Evolutionary conservation across 2,797 vertebrate genomes (phyloP).

Genomic region (Labroides dimidiatus): DNA sequence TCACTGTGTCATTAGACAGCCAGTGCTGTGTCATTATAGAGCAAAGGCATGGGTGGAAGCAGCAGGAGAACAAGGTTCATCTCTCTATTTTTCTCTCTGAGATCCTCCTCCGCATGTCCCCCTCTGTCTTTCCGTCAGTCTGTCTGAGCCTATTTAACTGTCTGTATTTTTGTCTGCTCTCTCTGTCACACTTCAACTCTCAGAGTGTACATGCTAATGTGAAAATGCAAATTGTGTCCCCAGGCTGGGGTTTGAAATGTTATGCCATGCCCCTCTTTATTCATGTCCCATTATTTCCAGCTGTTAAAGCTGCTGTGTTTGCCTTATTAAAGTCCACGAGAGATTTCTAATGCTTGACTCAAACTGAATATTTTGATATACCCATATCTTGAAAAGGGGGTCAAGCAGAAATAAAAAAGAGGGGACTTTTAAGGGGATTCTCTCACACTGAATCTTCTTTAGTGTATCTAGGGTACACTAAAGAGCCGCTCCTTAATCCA

Average conservation of each 20-base stretch:
- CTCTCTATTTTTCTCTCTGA: constrained; percentile 39
- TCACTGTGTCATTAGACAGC: constrained; percentile 73
- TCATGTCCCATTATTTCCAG: constrained; percentile 31
- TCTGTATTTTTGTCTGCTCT: constrained; percentile 41
- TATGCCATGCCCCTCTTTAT: constrained; percentile 17
- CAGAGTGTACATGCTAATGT: constrained; percentile 38
- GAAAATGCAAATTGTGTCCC: constrained; percentile 37
- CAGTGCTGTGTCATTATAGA: constrained; percentile 78
- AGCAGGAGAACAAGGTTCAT: constrained; percentile 73
- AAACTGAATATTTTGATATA: constrained; percentile 39
- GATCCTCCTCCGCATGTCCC: constrained; percentile 73
- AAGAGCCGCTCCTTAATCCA: constrained; percentile 25
- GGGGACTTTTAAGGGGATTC: background rate
- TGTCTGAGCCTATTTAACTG: constrained; percentile 55
- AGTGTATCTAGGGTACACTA: background rate
- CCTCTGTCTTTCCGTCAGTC: constrained; percentile 64
- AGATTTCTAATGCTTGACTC: constrained; percentile 4
- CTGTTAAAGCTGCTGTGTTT: constrained; percentile 34
- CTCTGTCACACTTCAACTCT: constrained; percentile 26
- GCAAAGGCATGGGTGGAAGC: constrained; percentile 73
- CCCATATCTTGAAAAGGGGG: constrained; percentile 16
- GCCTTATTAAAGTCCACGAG: constrained; percentile 35
- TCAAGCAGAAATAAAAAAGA: constrained; percentile 1
- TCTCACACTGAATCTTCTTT: background rate
- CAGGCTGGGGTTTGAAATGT: constrained; percentile 40